Evolutionary conservation across 2,888 invertebrate species (phyloP), one percentile per base, ranked within the genome.

Genomic region (Trissoscelio sp.): DNA sequence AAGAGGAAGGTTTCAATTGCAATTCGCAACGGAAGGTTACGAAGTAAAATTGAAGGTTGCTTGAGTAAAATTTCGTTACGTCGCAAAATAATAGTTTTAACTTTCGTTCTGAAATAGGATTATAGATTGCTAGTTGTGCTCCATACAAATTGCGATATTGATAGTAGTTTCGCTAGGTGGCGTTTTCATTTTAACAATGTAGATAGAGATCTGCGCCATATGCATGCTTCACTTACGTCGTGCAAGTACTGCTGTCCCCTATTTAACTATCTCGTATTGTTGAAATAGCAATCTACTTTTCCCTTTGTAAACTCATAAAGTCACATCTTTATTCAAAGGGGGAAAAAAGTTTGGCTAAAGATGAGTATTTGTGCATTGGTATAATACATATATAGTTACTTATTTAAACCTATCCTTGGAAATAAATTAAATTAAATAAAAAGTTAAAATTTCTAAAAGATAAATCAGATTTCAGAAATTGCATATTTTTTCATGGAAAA

Each of bases 231-330:
- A 60, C 58, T 75, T 67, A 48, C 53, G 53, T 53, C 34, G 37
- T 16, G 14, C 51, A 60, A 60, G 39, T 44, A 75, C 44, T 3
- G 20, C 20, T 48, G 53, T 62, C 37, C 69, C 46, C 39, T 70
- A 78, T 78, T 78, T 70, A 60, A 70, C 53, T 55, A 78, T 70
- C 62, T 70, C 22, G 62, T 64, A 62, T 78, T 70, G 62, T 62
- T 64, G 64, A 46, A 78, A 64, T 62, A 78, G 70, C 70, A 78
- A 78, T 70, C 48, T 57, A 78, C 57, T 55, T 46, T 62, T 46
- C 62, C 70, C 55, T 70, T 60, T 48, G 78, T 28, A 64, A 53
- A 69, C 48, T 46, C 55, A 48, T 46, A 64, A 70, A 70, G 78
- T 70, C 48, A 57, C 42, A 46, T 69, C 53, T 69, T 77, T 62